Percentiles rank a stretch among this genome's conserved stretches.
These are phyloP conservation scores for Caloenas nicobarica DNA, from an alignment of 2,113 vertebrate genomes.

Conservation along the genomic window DNA sequence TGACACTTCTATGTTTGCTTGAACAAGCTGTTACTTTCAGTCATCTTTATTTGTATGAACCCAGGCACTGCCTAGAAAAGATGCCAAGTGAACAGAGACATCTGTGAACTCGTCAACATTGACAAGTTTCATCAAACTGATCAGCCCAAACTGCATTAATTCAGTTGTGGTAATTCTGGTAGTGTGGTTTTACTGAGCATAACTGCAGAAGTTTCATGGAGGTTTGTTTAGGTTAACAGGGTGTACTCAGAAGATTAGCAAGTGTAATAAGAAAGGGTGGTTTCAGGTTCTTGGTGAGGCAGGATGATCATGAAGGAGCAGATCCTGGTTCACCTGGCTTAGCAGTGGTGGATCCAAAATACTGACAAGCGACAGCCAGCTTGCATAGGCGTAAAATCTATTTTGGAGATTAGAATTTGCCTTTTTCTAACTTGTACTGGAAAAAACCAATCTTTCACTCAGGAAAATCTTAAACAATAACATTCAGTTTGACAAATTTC, in stretches of 20 bases:
- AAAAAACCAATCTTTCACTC: not conserved
- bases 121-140: not conserved
- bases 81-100: not conserved
- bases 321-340: not conserved
- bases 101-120: not conserved
- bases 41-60: not conserved
- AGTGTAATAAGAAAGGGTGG: not conserved
- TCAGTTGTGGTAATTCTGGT: not conserved
- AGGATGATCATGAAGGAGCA: not conserved
- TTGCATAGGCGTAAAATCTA: not conserved
- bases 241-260: not conserved
- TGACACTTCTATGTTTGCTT: not conserved
- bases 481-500: not conserved
- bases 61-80: fast-evolving
- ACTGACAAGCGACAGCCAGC: not conserved
- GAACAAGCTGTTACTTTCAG: not conserved
- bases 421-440: not conserved
- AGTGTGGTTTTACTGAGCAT: no score
- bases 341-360: not conserved
- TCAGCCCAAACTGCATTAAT: not conserved
- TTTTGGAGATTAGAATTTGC: not conserved
- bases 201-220: not conserved
- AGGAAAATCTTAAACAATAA: not conserved
- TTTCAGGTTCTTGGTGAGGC: not conserved
- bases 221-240: not conserved